Evolutionary conservation across 2,888 invertebrate genomes (phyloP), one percentile per base, ranked within the genome.

Genomic region (Himalopsyche japonica): DNA sequence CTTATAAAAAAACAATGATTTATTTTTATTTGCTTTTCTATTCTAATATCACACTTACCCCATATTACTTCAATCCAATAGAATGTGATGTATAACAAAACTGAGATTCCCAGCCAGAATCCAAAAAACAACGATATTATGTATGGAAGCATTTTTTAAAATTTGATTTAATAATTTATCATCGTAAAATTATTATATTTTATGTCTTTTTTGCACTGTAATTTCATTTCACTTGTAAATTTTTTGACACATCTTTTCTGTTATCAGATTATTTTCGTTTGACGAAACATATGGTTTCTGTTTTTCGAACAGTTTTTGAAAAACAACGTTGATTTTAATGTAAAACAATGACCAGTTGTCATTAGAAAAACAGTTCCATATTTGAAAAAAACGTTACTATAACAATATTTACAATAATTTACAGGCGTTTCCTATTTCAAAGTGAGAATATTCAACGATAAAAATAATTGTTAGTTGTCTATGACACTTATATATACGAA

Each of bases 61-160:
- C 94, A 91, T 86, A 94, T 91, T 88, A 93, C 94, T 88, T 94
- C 94, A 78, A 94, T 90, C 90, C 94, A 91, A 88, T 93, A 93
- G 88, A 91, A 93, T 89, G 92, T 91, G 87, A 93, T 89, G 88
- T 92, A 93, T 79, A 92, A 89, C 88, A 93, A 91, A 87, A 91
- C 90, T 89, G 92, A 92, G 80, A 92, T 90, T 78, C 92, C 92
- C 24, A 92, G 90, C 92, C 92, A 93, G 86, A 92, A 92, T 64
- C 92, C 92, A 85, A 91, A 89, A 77, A 92, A 89, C 86, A 92
- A 88, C 37, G 91, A 90, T 30, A 90, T 90, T 15, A 93, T 88
- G 87, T 92, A 92, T 86, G 90, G 92, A 91, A 90, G 91, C 92
- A 93, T 93, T 77, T 85, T 86, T 12, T 37, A 78, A n/a, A 24